Conservation (phyloP, 2,113 vertebrate species). For the Pleuronectes platessa region DNA sequence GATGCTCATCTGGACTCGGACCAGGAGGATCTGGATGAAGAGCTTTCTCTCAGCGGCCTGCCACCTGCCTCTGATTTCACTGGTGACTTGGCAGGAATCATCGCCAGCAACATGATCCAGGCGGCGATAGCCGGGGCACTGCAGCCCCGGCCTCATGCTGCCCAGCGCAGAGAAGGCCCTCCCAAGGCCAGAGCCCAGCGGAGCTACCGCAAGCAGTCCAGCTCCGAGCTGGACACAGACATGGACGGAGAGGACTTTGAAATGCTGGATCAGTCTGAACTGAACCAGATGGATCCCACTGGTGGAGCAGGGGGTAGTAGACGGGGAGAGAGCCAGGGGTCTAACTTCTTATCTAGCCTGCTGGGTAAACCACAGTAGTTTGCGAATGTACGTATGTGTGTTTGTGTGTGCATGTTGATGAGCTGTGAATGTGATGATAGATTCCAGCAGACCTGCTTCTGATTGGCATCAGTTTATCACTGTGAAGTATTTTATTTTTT, state of each 20-base stretch:
- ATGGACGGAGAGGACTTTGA: slow-evolving; percentile 97
- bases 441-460: slow-evolving; percentile 63
- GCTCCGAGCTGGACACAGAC: slow-evolving; percentile 95
- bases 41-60: slow-evolving; percentile 80
- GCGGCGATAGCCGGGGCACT: slow-evolving; percentile 87
- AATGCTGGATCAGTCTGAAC: slow-evolving; percentile 96
- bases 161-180: slow-evolving; percentile 67
- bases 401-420: slow-evolving; percentile 22
- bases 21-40: slow-evolving; percentile 82
- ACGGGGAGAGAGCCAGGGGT: slow-evolving; percentile 66
- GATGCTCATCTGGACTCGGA: slow-evolving; percentile 81
- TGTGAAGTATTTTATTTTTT: slow-evolving; percentile 79
- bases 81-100: slow-evolving; percentile 84
- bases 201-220: slow-evolving; percentile 86
- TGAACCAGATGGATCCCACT: slow-evolving; percentile 92
- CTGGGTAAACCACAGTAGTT: slow-evolving; percentile 83
- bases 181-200: slow-evolving; percentile 66
- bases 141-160: slow-evolving; percentile 80
- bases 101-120: slow-evolving; percentile 95
- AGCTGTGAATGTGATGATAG: slow-evolving; percentile 49
- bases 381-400: not conserved
- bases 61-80: slow-evolving; percentile 82
- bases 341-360: slow-evolving; percentile 83
- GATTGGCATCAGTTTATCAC: slow-evolving; percentile 78
- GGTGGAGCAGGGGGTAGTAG: slow-evolving; percentile 79